These are phyloP conservation scores for Chloropsis cyanopogon DNA, from an alignment of 2,113 vertebrate species.

Conservation along the genomic window DNA sequence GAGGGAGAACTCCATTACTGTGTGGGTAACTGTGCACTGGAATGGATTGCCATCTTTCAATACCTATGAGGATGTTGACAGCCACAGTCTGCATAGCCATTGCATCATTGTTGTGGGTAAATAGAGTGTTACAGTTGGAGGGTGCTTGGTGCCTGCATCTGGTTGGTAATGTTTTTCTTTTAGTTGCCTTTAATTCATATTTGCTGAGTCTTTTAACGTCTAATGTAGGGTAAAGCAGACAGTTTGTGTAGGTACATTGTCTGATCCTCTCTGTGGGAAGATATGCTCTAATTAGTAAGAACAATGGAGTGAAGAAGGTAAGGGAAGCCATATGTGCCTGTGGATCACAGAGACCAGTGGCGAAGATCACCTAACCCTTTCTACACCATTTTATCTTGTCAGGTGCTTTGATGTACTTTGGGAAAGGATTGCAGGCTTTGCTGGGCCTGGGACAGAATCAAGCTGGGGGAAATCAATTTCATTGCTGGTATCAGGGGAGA, in stretches of 20 bases:
- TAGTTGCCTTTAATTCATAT: background rate
- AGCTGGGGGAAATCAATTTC: background rate
- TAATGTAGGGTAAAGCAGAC: background rate
- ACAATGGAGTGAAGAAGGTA: background rate
- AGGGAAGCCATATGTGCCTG: background rate
- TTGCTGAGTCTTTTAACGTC: background rate
- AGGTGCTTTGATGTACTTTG: background rate
- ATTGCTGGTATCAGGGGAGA: background rate
- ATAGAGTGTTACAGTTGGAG: background rate
- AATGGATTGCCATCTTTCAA: background rate
- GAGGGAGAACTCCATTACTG: background rate
- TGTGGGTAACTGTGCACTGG: fast-evolving
- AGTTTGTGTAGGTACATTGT: background rate
- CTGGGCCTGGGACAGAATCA: background rate
- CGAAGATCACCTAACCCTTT: background rate
- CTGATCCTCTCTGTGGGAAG: background rate
- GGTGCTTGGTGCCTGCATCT: background rate
- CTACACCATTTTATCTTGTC: background rate
- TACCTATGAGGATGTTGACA: background rate
- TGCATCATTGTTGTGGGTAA: fast-evolving
- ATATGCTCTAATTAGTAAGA: background rate
- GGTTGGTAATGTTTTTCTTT: background rate
- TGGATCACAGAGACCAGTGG: background rate
- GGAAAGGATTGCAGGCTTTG: background rate
- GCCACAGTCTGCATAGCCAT: background rate